phyloP scores from a whole-genome alignment of 2,113 vertebrate species.

The Raja brachyura region DNA sequence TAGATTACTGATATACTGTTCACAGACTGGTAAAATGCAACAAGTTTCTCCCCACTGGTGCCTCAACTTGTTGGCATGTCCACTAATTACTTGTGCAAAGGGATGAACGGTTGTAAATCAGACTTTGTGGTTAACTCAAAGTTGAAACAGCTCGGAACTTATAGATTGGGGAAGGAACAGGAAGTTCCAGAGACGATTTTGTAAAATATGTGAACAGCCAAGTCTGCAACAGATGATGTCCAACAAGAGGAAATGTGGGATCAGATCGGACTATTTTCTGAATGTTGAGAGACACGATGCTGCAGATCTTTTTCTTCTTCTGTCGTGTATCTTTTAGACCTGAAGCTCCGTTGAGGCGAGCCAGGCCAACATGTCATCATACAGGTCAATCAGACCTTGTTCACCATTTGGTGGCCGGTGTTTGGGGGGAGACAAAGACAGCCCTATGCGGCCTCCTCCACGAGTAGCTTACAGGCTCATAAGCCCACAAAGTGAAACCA shows the following conservation, averaged over 20 bases:
- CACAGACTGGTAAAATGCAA: not conserved
- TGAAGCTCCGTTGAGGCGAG: too few species aligned
- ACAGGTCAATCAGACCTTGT: too few species aligned
- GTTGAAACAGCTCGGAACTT: not conserved
- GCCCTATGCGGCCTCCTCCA: too few species aligned
- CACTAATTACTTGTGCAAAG: not conserved
- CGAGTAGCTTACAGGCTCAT: too few species aligned
- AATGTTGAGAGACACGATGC: not conserved
- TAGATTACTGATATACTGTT: not conserved
- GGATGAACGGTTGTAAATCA: not conserved
- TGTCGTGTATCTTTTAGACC: too few species aligned
- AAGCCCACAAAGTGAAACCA: too few species aligned
- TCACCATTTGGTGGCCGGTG: too few species aligned
- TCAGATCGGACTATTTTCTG: not conserved
- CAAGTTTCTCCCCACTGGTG: not conserved
- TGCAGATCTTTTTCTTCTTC: too few species aligned
- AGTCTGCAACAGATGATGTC: not conserved
- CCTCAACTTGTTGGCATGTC: not conserved
- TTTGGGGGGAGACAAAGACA: too few species aligned
- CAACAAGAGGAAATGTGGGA: not conserved
- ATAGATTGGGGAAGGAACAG: not conserved
- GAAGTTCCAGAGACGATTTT: not conserved
- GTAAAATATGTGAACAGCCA: not conserved
- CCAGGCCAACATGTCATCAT: too few species aligned
- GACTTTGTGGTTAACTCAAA: not conserved